A percentile compares a stretch with the other conserved stretches of the same genome.
Conservation (phyloP, 1,140 invertebrate species). For the Palaemon carinicauda region DNA sequence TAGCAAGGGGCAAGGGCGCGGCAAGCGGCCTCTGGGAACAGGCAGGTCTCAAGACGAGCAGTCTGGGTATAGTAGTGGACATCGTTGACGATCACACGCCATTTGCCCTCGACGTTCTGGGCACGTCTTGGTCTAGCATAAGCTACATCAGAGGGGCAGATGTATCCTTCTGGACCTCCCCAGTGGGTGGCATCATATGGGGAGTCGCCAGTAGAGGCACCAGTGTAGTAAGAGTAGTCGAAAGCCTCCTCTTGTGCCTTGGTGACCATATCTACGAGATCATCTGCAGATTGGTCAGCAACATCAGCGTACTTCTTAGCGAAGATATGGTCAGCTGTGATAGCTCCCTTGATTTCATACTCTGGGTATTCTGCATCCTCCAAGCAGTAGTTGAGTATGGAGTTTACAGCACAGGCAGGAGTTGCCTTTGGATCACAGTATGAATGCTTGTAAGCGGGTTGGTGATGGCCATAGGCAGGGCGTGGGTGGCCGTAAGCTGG, state of each 20-base stretch:
- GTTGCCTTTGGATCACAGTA: neutral
- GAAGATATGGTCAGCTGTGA: neutral
- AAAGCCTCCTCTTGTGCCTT: neutral
- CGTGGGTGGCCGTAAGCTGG: neutral
- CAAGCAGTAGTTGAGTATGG: slow-evolving; percentile 46
- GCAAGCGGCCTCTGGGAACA: neutral
- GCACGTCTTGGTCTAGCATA: neutral
- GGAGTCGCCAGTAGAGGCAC: neutral
- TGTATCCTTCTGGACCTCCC: neutral
- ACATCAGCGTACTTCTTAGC: neutral
- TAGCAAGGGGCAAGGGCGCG: slow-evolving; percentile 59
- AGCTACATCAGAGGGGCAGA: neutral
- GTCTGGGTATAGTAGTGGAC: neutral
- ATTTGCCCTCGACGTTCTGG: slow-evolving; percentile 55
- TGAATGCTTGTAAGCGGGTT: neutral
- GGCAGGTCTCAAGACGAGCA: neutral
- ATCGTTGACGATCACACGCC: slow-evolving; percentile 61
- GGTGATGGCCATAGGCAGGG: neutral
- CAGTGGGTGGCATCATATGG: neutral
- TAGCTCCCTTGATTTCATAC: slow-evolving; percentile 32
- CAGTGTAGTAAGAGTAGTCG: slow-evolving; percentile 1
- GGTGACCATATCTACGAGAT: neutral
- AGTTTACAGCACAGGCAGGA: neutral
- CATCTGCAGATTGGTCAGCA: neutral
- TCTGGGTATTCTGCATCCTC: slow-evolving; percentile 59